phyloP scores from a whole-genome alignment of 2,113 vertebrate genomes.

The Stercorarius parasiticus region DNA sequence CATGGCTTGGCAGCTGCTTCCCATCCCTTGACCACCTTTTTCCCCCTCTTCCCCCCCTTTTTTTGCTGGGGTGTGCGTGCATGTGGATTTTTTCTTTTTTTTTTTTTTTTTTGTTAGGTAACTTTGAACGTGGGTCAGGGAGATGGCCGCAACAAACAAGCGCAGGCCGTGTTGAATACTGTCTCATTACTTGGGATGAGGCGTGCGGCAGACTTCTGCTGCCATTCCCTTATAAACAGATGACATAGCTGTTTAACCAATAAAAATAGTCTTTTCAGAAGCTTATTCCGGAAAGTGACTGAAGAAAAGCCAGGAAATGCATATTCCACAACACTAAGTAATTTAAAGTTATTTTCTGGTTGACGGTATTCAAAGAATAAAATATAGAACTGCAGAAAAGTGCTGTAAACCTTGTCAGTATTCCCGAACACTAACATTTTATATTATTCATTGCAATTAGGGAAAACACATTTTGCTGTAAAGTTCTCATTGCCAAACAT shows the following conservation, averaged over 20 bases:
- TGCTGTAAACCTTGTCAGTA: conserved; percentile 54
- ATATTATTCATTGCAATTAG: conserved; percentile 74
- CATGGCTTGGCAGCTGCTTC: conserved; percentile 88
- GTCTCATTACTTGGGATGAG: conserved; percentile 78
- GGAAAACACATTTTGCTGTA: conserved; percentile 72
- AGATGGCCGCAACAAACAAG: conserved; percentile 79
- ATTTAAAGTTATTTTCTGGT: conserved; percentile 64
- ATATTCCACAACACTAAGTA: conserved; percentile 46
- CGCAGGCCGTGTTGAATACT: conserved; percentile 75
- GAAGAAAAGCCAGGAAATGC: conserved; percentile 52
- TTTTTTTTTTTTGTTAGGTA: conserved; percentile 55
- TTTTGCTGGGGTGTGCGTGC: neutral
- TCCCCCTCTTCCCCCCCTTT: neutral
- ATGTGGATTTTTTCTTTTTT: neutral
- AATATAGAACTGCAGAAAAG: conserved; percentile 54
- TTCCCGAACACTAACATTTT: conserved; percentile 30
- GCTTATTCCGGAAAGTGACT: conserved; percentile 72
- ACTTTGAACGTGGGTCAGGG: conserved; percentile 79
- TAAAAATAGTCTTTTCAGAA: conserved; percentile 75
- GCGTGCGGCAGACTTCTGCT: conserved; percentile 76
- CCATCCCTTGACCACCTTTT: conserved; percentile 81
- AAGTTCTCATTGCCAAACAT: conserved; percentile 75
- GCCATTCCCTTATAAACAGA: conserved; percentile 77
- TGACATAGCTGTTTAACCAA: conserved; percentile 75
- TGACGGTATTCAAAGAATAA: conserved; percentile 37